Evolutionary conservation across 2,113 vertebrate species (phyloP).

Genomic region (Oncorhynchus gorbuscha): DNA sequence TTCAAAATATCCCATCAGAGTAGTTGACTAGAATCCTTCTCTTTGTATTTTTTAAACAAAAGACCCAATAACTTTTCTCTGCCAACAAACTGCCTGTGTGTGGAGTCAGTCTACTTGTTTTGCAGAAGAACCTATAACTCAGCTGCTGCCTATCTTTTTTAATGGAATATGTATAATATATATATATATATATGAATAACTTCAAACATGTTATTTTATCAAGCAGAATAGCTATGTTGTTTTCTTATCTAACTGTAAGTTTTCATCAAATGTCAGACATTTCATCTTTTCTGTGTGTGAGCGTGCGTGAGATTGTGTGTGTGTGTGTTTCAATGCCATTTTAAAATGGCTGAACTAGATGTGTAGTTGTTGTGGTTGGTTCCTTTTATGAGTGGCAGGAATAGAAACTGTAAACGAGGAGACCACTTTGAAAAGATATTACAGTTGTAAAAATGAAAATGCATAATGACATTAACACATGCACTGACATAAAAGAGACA

Average conservation of each 20-base stretch:
- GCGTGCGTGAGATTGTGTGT: no score
- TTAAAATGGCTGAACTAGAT: slow-evolving; percentile 9
- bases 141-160: neutral
- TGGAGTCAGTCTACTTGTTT: neutral
- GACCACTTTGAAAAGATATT: slow-evolving; percentile 46
- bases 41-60: no score
- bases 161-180: neutral
- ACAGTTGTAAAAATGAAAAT: slow-evolving; percentile 29
- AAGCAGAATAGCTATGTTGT: neutral
- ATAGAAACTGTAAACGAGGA: slow-evolving; percentile 40
- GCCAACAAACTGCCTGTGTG: neutral
- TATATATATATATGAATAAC: neutral
- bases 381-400: slow-evolving; percentile 52
- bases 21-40: no score
- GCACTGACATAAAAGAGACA: slow-evolving; percentile 16
- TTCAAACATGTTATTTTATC: slow-evolving; percentile 19
- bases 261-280: no score
- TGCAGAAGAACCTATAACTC: neutral
- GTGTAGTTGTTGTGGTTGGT: slow-evolving; percentile 55
- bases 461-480: slow-evolving; percentile 21
- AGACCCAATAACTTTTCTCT: no score
- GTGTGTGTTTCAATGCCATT: slow-evolving; percentile 24
- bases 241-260: no score
- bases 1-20: no score
- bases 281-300: no score